These are phyloP conservation scores for Epirrhoe alternata DNA, from an alignment of 2,888 invertebrate species.

Conservation along the genomic window DNA sequence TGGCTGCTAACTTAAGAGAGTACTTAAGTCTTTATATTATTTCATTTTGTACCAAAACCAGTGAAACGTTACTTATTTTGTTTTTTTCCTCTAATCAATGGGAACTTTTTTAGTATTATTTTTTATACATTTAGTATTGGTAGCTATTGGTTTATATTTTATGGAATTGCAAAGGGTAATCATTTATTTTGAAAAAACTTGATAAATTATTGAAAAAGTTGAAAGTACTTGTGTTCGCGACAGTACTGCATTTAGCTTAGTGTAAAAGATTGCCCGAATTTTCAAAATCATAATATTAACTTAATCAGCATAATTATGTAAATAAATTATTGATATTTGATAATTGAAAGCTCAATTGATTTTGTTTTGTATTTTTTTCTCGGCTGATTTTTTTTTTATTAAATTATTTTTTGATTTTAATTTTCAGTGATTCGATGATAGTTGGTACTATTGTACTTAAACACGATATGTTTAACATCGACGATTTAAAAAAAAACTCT, in stretches of 20 bases:
- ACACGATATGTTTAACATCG: conserved; percentile 6
- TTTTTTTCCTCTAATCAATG: conserved; percentile 48
- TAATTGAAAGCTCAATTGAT: conserved; percentile 44
- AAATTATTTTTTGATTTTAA: conserved; percentile 41
- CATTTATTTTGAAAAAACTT: background rate
- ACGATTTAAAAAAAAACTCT: background rate
- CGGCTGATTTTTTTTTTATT: conserved; percentile 40
- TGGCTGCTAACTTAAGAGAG: conserved; percentile 74
- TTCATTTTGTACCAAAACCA: conserved; percentile 61
- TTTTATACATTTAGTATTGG: conserved; percentile 50
- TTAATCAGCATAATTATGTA: conserved; percentile 45
- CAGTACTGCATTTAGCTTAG: conserved; percentile 19
- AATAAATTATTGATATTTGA: conserved; percentile 44
- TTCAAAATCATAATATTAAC: conserved; percentile 19
- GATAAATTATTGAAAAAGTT: background rate
- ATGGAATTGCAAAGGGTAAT: conserved; percentile 5
- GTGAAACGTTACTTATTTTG: conserved; percentile 53
- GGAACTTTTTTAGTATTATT: conserved; percentile 54
- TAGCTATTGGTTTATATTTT: conserved; percentile 48
- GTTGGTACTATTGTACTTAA: conserved; percentile 28
- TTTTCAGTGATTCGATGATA: conserved; percentile 29
- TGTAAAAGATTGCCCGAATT: background rate
- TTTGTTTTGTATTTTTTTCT: conserved; percentile 39
- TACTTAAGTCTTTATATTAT: conserved; percentile 61
- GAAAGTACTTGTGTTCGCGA: conserved; percentile 12